Percentiles rank a stretch among this genome's conserved stretches.
These are phyloP conservation scores for Thamnophis sirtalis DNA, from an alignment of 2,113 vertebrate species.

Conservation along the genomic window DNA sequence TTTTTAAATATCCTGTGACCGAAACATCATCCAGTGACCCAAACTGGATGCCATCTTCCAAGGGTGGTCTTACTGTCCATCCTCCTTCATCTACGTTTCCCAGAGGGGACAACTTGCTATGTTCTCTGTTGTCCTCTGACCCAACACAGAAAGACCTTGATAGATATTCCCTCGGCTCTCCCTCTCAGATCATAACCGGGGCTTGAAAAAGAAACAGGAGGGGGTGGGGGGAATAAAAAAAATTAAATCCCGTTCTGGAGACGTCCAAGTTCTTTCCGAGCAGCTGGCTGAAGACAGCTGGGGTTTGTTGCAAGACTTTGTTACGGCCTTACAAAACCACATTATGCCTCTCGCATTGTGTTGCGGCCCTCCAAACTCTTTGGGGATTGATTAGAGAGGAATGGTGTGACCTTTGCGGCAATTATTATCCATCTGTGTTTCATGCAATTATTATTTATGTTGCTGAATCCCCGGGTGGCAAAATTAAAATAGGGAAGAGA, in stretches of 20 bases:
- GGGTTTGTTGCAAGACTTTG: neutral
- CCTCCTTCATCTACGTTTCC: neutral
- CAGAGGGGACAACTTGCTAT: neutral
- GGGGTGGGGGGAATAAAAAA: too few species aligned
- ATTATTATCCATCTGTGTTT: constrained; percentile 50
- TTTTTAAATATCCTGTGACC: neutral
- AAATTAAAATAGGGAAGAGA: constrained; percentile 51
- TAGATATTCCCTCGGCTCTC: neutral
- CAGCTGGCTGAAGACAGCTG: neutral
- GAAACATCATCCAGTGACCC: too few species aligned
- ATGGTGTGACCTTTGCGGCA: neutral
- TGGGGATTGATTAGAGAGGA: constrained; percentile 11
- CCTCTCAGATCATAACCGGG: neutral
- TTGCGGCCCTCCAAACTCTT: constrained; percentile 24
- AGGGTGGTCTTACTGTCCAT: neutral
- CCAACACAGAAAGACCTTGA: neutral
- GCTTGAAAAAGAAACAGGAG: neutral
- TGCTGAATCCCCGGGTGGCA: constrained; percentile 47
- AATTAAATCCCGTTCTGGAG: neutral
- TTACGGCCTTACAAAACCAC: neutral
- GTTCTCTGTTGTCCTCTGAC: neutral
- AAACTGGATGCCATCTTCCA: neutral
- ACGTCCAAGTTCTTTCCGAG: neutral
- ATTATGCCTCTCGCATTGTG: neutral
- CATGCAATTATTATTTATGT: constrained; percentile 47